A percentile compares a stretch with the other conserved stretches of the same genome.
Evolutionary conservation across 2,113 vertebrate genomes (phyloP).

Genomic region (Microcebus griseorufus): DNA sequence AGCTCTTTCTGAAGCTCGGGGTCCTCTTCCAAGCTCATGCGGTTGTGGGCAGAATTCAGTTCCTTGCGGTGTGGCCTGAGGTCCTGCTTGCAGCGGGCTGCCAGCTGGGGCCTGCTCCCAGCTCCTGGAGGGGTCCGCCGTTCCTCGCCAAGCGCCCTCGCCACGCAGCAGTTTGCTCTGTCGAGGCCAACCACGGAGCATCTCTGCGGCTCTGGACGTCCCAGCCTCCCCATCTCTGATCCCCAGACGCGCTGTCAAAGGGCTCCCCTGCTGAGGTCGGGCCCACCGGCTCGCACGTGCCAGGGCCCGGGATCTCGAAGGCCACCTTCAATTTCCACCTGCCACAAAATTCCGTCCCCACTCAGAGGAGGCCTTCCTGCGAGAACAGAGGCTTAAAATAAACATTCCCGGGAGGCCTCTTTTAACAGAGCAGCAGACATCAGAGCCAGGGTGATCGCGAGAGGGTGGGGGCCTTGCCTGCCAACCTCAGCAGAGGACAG

Average conservation of each 20-base stretch:
- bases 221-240: neutral
- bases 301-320: neutral
- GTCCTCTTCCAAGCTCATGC: neutral
- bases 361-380: neutral
- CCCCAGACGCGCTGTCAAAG: neutral
- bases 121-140: neutral
- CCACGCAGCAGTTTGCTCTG: rapidly evolving
- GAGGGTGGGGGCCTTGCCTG: rapidly evolving
- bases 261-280: neutral
- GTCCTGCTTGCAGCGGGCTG: neutral
- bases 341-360: neutral
- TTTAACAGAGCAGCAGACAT: neutral
- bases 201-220: neutral
- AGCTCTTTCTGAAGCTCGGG: too few species aligned
- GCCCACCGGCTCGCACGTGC: too few species aligned
- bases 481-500: neutral
- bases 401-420: too few species aligned
- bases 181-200: rapidly evolving
- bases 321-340: neutral
- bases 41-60: neutral
- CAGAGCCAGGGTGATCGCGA: rapidly evolving
- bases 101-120: rapidly evolving
- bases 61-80: neutral
- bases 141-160: rapidly evolving
- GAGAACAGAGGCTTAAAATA: neutral